Evolutionary conservation across 1,140 invertebrate species (phyloP).

Genomic region (Periplaneta americana): DNA sequence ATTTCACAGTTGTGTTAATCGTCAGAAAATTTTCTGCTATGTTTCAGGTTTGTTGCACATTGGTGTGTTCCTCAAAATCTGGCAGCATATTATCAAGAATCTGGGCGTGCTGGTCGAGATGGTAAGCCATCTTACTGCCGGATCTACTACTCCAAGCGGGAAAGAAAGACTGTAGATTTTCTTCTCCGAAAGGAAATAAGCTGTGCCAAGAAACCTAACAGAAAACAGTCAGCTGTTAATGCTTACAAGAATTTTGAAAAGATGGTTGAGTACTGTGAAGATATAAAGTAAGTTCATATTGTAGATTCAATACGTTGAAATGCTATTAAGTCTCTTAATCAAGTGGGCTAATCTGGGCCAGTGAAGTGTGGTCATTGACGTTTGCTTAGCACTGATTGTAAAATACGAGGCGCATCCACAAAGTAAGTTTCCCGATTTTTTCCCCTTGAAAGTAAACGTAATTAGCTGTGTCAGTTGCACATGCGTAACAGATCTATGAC

Average conservation of each 20-base stretch:
- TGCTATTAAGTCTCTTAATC: too few relatives aligned
- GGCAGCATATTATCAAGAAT: constrained; percentile 55
- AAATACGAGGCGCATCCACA: too few relatives aligned
- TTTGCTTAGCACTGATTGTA: too few relatives aligned
- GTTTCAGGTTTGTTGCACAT: constrained; percentile 76
- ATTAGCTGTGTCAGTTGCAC: too few relatives aligned
- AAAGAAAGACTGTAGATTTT: constrained; percentile 75
- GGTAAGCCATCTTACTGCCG: constrained; percentile 50
- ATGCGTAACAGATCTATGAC: too few relatives aligned
- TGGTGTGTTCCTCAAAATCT: constrained; percentile 86
- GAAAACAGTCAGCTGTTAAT: constrained; percentile 50
- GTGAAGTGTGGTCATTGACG: too few relatives aligned
- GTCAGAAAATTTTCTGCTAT: constrained; percentile 2
- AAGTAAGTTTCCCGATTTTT: too few relatives aligned
- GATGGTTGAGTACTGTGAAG: constrained; percentile 75
- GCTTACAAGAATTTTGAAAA: constrained; percentile 64
- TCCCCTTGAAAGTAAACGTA: too few relatives aligned
- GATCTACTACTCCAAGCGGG: constrained; percentile 68
- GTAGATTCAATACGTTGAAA: too few relatives aligned
- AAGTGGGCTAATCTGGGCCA: too few relatives aligned
- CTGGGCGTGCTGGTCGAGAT: constrained; percentile 59
- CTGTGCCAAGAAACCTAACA: constrained; percentile 46
- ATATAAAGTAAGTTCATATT: constrained; percentile 42
- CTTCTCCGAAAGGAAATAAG: constrained; percentile 63
- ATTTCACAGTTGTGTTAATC: too few relatives aligned